Percentiles rank a stretch among this genome's conserved stretches.
Conservation (phyloP, 2,888 invertebrate genomes). For the Pristionchus japonicus region DNA sequence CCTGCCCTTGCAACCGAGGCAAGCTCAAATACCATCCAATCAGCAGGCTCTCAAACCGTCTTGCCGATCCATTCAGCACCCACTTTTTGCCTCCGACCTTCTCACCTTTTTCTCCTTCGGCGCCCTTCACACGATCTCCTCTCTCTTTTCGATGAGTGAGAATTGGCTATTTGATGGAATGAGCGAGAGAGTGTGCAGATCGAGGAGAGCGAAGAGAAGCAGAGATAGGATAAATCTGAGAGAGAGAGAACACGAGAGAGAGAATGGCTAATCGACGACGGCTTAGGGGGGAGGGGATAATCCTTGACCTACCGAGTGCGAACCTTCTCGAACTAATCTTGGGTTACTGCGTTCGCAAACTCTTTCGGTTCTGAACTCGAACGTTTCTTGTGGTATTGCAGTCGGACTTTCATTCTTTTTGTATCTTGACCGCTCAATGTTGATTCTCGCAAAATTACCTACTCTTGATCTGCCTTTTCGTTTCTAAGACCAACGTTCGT, state of each 20-base stretch:
- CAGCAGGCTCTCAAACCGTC: not conserved
- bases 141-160: not conserved
- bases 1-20: not conserved
- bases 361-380: not conserved
- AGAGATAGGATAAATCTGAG: slow-evolving; percentile 32
- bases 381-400: too few species aligned
- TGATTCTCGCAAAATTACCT: too few species aligned
- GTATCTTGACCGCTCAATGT: too few species aligned
- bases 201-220: not conserved
- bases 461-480: too few species aligned
- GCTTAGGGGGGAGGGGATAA: not conserved
- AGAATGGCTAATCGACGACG: slow-evolving; percentile 5
- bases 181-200: not conserved
- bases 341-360: not conserved
- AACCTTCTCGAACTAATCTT: not conserved
- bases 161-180: slow-evolving; percentile 10
- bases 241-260: slow-evolving; percentile 12
- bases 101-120: not conserved
- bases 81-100: slow-evolving; percentile 3
- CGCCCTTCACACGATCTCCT: not conserved
- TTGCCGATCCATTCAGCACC: not conserved
- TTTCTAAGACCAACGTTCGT: too few species aligned
- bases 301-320: slow-evolving; percentile 8
- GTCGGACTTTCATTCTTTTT: too few species aligned
- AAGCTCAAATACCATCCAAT: not conserved